Evolutionary conservation across 2,888 invertebrate genomes (phyloP).

Genomic region (Leucania comma): DNA sequence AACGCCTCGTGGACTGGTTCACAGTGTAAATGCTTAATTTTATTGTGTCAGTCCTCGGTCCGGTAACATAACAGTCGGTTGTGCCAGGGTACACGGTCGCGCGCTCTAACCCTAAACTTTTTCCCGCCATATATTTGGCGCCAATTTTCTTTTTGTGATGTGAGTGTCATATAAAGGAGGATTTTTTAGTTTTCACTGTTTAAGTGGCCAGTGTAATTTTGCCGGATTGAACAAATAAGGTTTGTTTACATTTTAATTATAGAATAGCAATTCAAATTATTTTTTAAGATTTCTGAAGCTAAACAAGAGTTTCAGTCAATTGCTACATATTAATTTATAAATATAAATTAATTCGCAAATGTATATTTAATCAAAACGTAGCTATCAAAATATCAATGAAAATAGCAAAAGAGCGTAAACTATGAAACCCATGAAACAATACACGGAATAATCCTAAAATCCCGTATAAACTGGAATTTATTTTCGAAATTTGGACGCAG

Average conservation of each 20-base stretch:
- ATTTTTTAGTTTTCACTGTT: constrained; percentile 16
- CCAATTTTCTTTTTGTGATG: constrained; percentile 50
- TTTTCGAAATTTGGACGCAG: constrained; percentile 19
- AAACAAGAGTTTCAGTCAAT: background rate
- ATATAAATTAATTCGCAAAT: background rate
- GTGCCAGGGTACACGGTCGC: constrained; percentile 79
- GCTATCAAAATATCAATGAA: too few species aligned
- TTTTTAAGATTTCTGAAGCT: background rate
- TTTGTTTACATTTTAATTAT: constrained; percentile 31
- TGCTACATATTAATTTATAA: background rate
- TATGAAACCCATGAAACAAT: background rate
- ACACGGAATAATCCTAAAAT: background rate
- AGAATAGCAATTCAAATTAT: background rate
- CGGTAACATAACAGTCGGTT: constrained; percentile 74
- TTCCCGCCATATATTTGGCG: constrained; percentile 68
- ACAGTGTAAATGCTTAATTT: constrained; percentile 79
- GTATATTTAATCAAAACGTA: background rate
- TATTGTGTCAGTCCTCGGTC: constrained; percentile 83
- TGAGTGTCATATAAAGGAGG: constrained; percentile 35
- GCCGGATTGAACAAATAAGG: constrained; percentile 46
- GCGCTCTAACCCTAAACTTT: constrained; percentile 69
- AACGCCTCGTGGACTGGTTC: constrained; percentile 72
- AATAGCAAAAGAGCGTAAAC: background rate
- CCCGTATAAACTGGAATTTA: background rate
- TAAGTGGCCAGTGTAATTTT: constrained; percentile 35